Evolutionary conservation across 2,113 vertebrate genomes (phyloP).

Genomic region (Coturnix japonica): DNA sequence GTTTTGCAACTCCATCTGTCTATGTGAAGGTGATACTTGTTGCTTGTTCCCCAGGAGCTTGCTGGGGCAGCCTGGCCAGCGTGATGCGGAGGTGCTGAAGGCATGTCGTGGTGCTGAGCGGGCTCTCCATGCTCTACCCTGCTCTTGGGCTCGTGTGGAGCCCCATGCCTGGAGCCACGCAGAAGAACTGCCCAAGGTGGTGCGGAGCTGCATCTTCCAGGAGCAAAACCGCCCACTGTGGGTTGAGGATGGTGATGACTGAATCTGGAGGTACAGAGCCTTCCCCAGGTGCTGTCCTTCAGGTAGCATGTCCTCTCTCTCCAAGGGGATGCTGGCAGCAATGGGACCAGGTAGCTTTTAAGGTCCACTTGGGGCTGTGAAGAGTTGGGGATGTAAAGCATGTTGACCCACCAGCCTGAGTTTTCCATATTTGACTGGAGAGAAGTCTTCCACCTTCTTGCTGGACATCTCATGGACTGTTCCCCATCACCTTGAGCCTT

Average conservation of each 20-base stretch:
- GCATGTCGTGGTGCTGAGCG: conserved; percentile 58
- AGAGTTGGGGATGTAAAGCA: fast-evolving
- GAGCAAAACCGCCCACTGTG: conserved; percentile 79
- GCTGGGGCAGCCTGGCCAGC: conserved; percentile 66
- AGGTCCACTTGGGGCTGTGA: background rate
- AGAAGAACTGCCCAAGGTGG: conserved; percentile 78
- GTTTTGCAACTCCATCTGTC: background rate
- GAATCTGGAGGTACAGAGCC: background rate
- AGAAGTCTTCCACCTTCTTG: fast-evolving
- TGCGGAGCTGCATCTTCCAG: conserved; percentile 78
- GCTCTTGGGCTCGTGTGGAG: conserved; percentile 73
- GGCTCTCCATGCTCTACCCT: conserved; percentile 69
- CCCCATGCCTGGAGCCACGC: conserved; percentile 59
- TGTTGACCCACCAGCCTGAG: background rate
- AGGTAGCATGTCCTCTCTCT: background rate
- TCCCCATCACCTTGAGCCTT: background rate
- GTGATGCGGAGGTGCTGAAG: conserved; percentile 78
- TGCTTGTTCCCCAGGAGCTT: conserved; percentile 62
- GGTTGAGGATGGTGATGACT: conserved; percentile 63
- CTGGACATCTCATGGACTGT: background rate
- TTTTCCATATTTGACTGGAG: background rate
- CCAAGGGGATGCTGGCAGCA: background rate
- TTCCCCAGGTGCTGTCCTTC: background rate
- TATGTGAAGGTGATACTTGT: fast-evolving
- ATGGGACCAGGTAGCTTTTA: background rate